phyloP scores from a whole-genome alignment of 2,113 vertebrate genomes.

The Otolemur garnettii region DNA sequence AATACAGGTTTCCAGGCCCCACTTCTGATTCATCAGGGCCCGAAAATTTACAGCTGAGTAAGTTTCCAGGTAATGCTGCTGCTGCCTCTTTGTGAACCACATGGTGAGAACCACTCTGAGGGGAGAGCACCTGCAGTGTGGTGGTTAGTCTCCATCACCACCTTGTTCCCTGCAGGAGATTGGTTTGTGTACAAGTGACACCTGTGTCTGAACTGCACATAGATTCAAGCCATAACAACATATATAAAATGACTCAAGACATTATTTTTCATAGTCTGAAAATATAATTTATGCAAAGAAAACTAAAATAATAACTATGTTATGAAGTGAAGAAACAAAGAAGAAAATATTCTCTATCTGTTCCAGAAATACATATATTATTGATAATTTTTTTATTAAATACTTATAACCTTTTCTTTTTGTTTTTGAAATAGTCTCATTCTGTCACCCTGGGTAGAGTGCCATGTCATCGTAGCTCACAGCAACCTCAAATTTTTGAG shows the following conservation, averaged over 20 bases:
- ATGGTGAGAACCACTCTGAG: background rate
- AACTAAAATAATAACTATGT: background rate
- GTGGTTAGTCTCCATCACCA: background rate
- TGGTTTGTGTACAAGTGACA: background rate
- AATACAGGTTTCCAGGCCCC: background rate
- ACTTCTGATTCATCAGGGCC: background rate
- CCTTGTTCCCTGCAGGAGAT: background rate
- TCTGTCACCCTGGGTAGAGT: too few species aligned
- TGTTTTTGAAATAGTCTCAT: too few species aligned
- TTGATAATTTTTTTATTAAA: conserved; percentile 13
- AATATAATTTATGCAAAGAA: conserved; percentile 42
- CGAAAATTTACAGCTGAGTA: background rate
- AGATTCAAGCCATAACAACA: background rate
- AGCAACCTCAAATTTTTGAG: too few species aligned
- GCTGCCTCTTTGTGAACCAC: background rate
- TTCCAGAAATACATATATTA: background rate
- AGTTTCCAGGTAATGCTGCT: background rate
- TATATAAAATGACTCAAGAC: background rate
- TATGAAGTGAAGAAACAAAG: background rate
- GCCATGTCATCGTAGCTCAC: too few species aligned
- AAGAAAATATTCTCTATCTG: background rate
- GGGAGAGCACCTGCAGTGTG: background rate
- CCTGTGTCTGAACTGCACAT: background rate
- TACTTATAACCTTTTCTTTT: background rate
- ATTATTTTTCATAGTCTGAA: background rate